Evolutionary conservation across 1,140 invertebrate species (phyloP).

Genomic region (Eupristina koningsbergeri): DNA sequence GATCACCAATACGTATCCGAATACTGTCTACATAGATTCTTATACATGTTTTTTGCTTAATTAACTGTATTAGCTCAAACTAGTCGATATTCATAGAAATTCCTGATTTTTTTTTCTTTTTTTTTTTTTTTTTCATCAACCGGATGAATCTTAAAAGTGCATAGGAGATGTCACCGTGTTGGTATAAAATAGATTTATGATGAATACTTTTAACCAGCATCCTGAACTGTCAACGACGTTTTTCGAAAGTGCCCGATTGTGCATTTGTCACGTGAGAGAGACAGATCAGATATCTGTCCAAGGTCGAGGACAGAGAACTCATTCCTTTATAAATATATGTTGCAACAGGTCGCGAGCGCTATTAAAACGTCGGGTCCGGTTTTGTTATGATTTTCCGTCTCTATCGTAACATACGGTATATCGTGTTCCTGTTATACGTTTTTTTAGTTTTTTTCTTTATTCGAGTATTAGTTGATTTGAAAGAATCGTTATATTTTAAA

Average conservation of each 20-base stretch:
- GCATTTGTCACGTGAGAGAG: conserved; percentile 20
- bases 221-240: conserved; percentile 26
- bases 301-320: conserved; percentile 35
- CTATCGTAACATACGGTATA: conserved; percentile 12
- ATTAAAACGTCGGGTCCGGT: conserved; percentile 13
- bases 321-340: conserved; percentile 5
- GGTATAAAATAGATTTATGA: neutral
- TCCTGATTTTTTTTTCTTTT: neutral
- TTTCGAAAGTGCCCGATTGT: conserved; percentile 42
- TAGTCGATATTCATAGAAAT: too few relatives aligned
- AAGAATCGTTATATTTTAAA: conserved; percentile 5
- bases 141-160: neutral
- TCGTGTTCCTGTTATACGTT: conserved; percentile 16
- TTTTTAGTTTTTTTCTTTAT: conserved; percentile 5
- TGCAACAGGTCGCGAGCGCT: conserved; percentile 34
- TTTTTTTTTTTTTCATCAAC: neutral
- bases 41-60: too few relatives aligned
- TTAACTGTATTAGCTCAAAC: too few relatives aligned
- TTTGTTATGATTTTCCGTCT: conserved; percentile 27
- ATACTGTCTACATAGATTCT: too few relatives aligned
- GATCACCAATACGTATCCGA: too few relatives aligned
- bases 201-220: neutral
- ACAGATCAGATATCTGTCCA: conserved; percentile 35
- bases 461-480: neutral
- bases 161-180: neutral